Base-by-base conservation (phyloP, 2,113 vertebrate genomes). In the Grus americana region DNA sequence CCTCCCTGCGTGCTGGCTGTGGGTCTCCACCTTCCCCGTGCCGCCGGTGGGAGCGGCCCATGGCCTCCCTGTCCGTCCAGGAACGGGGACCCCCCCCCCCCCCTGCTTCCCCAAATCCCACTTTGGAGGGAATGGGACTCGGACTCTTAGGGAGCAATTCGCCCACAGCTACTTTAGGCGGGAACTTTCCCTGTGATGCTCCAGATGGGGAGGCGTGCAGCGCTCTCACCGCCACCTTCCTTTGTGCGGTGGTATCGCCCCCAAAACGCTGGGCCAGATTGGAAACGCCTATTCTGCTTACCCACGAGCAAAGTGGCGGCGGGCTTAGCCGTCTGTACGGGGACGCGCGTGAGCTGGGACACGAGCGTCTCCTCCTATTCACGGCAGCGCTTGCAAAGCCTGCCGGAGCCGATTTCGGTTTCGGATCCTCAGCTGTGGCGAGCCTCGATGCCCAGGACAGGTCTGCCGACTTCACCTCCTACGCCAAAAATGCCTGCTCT, bases 1-100 rank as follows among this genome's bases (percentile, higher is more conserved):
- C 18, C 47, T 74, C 46, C 0, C 0, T 0, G 2, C 0, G 0
- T 5, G 5, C 29, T 23, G 34, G 20, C n/a, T 16, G 42, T 1
- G 3, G 32, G n/a, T 57, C 20, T 42, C 12, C 34, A 65, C 11
- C 40, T 49, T 62, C n/a, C 15, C 55, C 2, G 4, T 1, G 1
- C 49, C 0, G 3, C 30, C 0, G 1, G 30, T 1, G 3, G 67
- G 23, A 68, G 65, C 26, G 26, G 46, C n/a, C 36, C 40, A 5
- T 0, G 1, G 55, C 42, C 36, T 16, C 44, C 36, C 16, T 46
- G 30, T 1, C 1, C 3, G 12, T 17, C 50, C 32, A 7, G 19
- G 8, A 21, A 18, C 9, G 38, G 52, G 17, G 23, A 58, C 16
- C 5, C 4, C 14, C 7, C 8, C 9, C 38, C 38, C 17, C 7